A percentile compares a stretch with the other conserved stretches of the same genome.
phyloP scores from a whole-genome alignment of 2,888 invertebrate genomes.

The Heliconius charithonia region DNA sequence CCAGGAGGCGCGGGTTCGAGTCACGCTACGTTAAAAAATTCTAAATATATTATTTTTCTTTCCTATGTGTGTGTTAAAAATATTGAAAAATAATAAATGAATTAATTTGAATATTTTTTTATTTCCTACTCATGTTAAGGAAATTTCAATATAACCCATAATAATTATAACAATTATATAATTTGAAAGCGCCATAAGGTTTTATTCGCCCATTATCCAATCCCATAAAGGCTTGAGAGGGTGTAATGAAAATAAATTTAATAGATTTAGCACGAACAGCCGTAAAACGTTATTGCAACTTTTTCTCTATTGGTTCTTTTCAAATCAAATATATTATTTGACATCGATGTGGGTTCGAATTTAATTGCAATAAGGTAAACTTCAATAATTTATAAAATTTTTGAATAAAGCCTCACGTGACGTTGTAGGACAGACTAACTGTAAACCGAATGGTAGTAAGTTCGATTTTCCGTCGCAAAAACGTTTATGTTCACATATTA shows the following conservation, averaged over 20 bases:
- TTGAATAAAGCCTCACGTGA: too few species aligned
- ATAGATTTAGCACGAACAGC: constrained; percentile 17
- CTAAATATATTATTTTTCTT: too few species aligned
- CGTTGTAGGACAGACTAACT: too few species aligned
- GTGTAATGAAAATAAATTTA: constrained; percentile 22
- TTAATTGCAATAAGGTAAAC: neutral
- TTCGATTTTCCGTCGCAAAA: too few species aligned
- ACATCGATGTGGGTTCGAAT: neutral
- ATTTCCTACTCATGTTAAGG: neutral
- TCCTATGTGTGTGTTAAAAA: too few species aligned
- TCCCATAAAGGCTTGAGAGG: constrained; percentile 14
- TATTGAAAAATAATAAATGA: neutral
- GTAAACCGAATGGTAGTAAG: too few species aligned
- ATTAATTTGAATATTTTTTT: neutral
- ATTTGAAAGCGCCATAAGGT: constrained; percentile 9
- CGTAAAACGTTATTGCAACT: neutral
- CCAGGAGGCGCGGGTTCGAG: too few species aligned
- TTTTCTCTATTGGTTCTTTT: constrained; percentile 1
- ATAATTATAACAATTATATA: constrained; percentile 12
- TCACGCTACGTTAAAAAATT: too few species aligned
- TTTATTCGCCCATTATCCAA: constrained; percentile 13
- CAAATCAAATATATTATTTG: neutral
- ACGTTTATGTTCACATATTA: too few species aligned
- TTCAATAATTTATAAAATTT: too few species aligned
- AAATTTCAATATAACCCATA: neutral